Conservation (phyloP, 2,888 invertebrate genomes). For the Iselma pallidipennis region DNA sequence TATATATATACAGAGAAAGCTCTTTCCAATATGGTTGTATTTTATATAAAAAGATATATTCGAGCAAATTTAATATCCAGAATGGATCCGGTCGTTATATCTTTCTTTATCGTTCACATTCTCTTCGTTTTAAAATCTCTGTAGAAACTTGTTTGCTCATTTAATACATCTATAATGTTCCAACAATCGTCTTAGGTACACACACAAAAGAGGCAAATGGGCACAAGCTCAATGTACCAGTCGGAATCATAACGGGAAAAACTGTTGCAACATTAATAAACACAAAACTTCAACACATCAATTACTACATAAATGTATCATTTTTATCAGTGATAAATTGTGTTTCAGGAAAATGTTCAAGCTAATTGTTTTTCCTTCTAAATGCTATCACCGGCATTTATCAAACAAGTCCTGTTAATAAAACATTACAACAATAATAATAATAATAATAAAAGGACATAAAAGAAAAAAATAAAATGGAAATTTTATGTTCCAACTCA, state of each 20-base stretch:
- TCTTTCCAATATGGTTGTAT: not conserved
- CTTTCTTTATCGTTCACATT: not conserved
- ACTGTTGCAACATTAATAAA: no score
- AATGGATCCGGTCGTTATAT: not conserved
- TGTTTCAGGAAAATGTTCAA: not conserved
- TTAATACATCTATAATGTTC: not conserved
- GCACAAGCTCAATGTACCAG: no score
- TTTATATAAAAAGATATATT: not conserved
- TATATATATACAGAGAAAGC: not conserved
- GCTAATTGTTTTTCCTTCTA: not conserved
- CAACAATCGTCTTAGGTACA: not conserved
- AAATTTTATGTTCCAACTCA: not conserved
- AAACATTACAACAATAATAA: no score
- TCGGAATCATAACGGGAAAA: no score
- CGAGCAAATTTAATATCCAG: not conserved
- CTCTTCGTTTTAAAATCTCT: not conserved
- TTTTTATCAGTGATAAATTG: not conserved
- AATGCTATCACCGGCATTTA: not conserved
- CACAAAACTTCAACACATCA: no score
- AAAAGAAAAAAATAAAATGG: not conserved
- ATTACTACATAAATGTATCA: not conserved
- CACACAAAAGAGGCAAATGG: no score
- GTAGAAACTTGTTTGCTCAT: not conserved
- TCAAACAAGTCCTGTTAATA: not conserved
- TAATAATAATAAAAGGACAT: no score